Base-by-base conservation (phyloP, 1,140 invertebrate species). In the Ctenoplectra terminalis region DNA sequence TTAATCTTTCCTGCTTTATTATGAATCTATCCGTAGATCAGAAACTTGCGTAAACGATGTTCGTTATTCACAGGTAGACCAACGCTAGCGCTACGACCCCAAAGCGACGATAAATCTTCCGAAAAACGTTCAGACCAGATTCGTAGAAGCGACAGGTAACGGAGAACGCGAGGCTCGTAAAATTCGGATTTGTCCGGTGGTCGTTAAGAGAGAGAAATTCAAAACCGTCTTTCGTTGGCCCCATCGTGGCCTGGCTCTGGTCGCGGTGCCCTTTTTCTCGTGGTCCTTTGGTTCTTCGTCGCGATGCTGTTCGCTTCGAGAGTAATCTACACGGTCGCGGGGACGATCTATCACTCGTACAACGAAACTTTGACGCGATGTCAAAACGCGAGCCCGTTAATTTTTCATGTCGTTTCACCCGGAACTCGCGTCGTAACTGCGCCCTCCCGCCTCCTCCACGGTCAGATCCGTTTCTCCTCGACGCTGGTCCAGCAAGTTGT, bases 341-440 rank as follows among this genome's bases (percentile, higher is more conserved):
- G 60, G 61, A 88, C 84, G 88, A 90, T 90, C 90, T 89, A 90
- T 90, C 90, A 90, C 87, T 70, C 72, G 85, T 87, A 86, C 84
- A 86, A 89, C 77, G 86, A 88, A 88, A 91, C 83, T 91, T 90
- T 91, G 88, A 92, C 89, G 87, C 81, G 64, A 80, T 87, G 90
- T 91, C 88, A 90, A 92, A 88, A 89, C 77, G 79, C 77, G 71
- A 70, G 64, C 81, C 82, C 87, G 90, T 90, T 92, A 91, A 91
- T 91, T 92, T 91, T 91, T 91, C 89, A 92, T 88, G 89, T 83
- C 84, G 86, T 76, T 88, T 79, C 83, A 87, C 63, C 81, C 79
- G 78, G 78, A 76, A 86, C 83, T 87, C 87, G 58, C 82, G 79
- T 77, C 60, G 64, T 82, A 85, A 88, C 87, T 80, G 61, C 75